Evolutionary conservation across 2,797 vertebrate genomes (phyloP).

Genomic region (Helarctos malayanus): DNA sequence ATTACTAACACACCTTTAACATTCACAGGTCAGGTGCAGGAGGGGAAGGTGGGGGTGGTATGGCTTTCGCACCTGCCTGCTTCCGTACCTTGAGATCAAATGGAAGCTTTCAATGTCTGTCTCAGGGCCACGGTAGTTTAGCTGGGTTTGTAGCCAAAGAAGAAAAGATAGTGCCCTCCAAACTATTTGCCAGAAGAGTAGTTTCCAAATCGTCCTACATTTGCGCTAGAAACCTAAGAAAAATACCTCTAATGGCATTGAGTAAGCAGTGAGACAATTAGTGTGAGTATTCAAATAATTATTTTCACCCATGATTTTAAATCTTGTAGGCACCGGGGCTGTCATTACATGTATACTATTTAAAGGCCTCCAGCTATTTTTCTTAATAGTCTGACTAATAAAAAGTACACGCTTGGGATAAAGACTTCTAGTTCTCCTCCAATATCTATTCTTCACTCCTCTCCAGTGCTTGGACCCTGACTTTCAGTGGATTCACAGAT

Average conservation of each 20-base stretch:
- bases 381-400: neutral
- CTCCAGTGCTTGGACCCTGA: neutral
- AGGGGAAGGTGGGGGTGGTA: no score
- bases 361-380: neutral
- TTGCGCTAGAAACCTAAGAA: neutral
- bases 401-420: neutral
- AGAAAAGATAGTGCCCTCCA: neutral
- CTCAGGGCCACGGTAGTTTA: rapidly evolving
- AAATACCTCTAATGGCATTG: neutral
- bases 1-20: no score
- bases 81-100: neutral
- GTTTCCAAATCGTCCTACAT: neutral
- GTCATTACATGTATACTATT: rapidly evolving
- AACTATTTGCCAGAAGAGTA: neutral
- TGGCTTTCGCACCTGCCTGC: neutral
- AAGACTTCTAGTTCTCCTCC: neutral
- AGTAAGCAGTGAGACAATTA: neutral
- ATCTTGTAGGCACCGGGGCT: neutral
- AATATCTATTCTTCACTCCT: neutral
- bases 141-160: neutral
- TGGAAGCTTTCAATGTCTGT: neutral
- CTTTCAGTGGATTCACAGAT: neutral
- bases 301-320: neutral
- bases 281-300: neutral
- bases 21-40: neutral